These are phyloP conservation scores for Apoderus coryli DNA, from an alignment of 2,888 invertebrate genomes.

Conservation along the genomic window DNA sequence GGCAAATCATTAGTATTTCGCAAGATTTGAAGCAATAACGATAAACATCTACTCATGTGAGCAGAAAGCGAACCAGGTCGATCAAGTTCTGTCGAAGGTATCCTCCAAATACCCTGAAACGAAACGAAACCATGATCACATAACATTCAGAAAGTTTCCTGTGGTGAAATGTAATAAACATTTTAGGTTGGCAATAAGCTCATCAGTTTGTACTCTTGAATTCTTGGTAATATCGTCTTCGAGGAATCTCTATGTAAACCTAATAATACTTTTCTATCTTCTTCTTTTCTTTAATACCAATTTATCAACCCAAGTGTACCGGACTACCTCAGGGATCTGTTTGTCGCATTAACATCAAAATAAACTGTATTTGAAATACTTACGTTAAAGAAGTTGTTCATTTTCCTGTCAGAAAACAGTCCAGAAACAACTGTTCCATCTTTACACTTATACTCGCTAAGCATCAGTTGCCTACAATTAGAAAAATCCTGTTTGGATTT, in stretches of 20 bases:
- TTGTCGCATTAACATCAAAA: no score
- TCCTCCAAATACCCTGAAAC: conserved; percentile 76
- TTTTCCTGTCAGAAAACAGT: conserved; percentile 72
- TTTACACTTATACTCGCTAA: conserved; percentile 53
- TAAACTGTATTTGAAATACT: conserved; percentile 29
- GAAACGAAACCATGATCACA: no score
- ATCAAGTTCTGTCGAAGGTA: conserved; percentile 80
- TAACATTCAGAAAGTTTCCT: no score
- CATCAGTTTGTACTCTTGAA: no score
- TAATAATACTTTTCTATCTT: no score
- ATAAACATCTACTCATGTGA: conserved; percentile 77
- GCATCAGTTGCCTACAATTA: conserved; percentile 55
- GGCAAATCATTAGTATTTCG: conserved; percentile 66
- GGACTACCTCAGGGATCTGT: no score
- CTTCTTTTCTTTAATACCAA: no score
- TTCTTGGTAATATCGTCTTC: no score
- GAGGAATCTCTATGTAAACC: no score
- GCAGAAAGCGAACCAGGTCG: conserved; percentile 82
- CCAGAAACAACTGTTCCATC: conserved; percentile 58
- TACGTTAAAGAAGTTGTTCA: conserved; percentile 79
- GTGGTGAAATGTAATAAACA: no score
- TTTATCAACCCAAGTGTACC: no score
- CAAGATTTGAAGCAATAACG: conserved; percentile 67
- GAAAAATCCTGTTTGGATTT: conserved; percentile 51
- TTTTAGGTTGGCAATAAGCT: no score